A percentile compares a stretch with the other conserved stretches of the same genome.
These are phyloP conservation scores for Pocillopora damicornis DNA, from an alignment of 64 coral and sea anemone genomes.

Conservation along the genomic window DNA sequence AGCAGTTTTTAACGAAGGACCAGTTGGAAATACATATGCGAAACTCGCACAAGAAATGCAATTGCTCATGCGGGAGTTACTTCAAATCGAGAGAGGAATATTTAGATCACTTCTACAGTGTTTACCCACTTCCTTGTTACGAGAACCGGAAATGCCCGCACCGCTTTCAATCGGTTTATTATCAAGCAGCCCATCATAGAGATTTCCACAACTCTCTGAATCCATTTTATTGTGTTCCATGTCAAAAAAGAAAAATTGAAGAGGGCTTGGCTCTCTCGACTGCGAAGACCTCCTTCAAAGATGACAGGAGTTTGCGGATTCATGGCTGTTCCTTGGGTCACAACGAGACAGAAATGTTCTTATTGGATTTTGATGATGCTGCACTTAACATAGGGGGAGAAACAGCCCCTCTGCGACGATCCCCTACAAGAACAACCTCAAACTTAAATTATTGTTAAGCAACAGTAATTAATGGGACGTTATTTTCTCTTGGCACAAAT, in stretches of 20 bases:
- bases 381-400: background rate
- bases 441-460: constrained; percentile 22
- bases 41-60: constrained; percentile 96
- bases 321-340: constrained; percentile 67
- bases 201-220: constrained; percentile 67
- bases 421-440: background rate
- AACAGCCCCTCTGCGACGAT: background rate
- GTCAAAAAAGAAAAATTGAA: constrained; percentile 52
- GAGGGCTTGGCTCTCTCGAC: background rate
- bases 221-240: constrained; percentile 89
- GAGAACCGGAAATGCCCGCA: constrained; percentile 98
- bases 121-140: constrained; percentile 89
- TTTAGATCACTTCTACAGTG: constrained; percentile 86
- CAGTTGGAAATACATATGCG: constrained; percentile 96
- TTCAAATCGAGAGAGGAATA: constrained; percentile 81
- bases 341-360: constrained; percentile 76
- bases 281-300: constrained; percentile 73
- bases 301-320: constrained; percentile 68
- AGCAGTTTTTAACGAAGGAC: constrained; percentile 63
- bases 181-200: constrained; percentile 85
- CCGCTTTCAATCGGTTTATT: constrained; percentile 71
- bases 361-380: constrained; percentile 36
- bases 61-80: constrained; percentile 86
- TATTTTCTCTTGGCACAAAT: no score
- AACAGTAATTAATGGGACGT: no score